phyloP scores from a whole-genome alignment of 2,888 invertebrate genomes.

The Scaptomyza parva region DNA sequence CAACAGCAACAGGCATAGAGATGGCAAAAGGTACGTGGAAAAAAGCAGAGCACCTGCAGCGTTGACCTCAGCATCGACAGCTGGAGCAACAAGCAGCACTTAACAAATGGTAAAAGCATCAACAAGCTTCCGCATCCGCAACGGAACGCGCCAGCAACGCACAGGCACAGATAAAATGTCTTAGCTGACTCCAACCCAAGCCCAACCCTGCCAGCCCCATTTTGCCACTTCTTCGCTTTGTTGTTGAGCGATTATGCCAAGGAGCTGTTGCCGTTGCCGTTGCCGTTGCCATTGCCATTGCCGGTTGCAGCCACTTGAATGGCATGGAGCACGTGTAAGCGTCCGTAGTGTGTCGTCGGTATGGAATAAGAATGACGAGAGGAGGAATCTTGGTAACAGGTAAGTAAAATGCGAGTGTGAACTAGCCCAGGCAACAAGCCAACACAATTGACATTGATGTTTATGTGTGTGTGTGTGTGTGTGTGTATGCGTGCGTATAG shows the following conservation, averaged over 20 bases:
- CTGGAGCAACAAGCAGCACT: constrained; percentile 81
- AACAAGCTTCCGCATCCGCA: constrained; percentile 81
- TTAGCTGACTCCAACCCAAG: constrained; percentile 47
- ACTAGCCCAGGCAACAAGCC: constrained; percentile 60
- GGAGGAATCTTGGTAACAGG: constrained; percentile 26
- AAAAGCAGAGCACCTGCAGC: constrained; percentile 70
- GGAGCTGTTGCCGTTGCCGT: constrained; percentile 61
- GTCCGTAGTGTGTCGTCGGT: constrained; percentile 77
- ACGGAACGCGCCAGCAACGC: constrained; percentile 68
- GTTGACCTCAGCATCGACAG: constrained; percentile 80
- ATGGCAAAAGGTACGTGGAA: constrained; percentile 39
- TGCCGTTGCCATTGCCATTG: constrained; percentile 34
- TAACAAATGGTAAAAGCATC: constrained; percentile 81
- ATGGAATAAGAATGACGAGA: constrained; percentile 68
- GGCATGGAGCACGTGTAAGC: constrained; percentile 77
- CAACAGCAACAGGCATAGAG: constrained; percentile 50
- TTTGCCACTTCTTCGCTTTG: constrained; percentile 21
- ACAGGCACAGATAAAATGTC: constrained; percentile 78
- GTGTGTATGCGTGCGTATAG: neutral
- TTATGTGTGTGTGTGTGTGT: constrained; percentile 5
- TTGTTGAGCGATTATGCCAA: constrained; percentile 77
- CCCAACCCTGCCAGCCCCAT: neutral
- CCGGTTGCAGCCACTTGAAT: constrained; percentile 70
- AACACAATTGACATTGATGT: constrained; percentile 41
- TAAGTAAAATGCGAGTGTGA: constrained; percentile 58